Conservation (phyloP, 1,140 invertebrate genomes). For the Temnothorax longispinosus region DNA sequence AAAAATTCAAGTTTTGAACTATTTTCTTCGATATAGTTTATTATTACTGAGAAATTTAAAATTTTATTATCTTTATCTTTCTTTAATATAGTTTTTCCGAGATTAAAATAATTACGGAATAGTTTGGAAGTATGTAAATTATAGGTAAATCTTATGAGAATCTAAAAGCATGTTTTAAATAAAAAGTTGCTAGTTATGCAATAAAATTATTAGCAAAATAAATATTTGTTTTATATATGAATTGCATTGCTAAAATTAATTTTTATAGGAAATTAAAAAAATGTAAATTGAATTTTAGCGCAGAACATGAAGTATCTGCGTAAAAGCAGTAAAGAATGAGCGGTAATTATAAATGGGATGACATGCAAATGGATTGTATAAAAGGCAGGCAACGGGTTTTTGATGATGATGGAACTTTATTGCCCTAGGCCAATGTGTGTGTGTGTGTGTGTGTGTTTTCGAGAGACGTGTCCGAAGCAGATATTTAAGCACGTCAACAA, state of each 20-base stretch:
- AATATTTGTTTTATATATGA: background rate
- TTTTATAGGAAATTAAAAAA: background rate
- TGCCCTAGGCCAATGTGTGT: background rate
- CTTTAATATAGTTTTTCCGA: background rate
- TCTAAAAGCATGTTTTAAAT: background rate
- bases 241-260: background rate
- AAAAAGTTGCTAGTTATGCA: background rate
- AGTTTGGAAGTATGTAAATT: background rate
- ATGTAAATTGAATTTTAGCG: background rate
- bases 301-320: background rate
- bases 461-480: slow-evolving; percentile 11
- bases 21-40: background rate
- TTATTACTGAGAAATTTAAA: too few relatives aligned
- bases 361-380: slow-evolving; percentile 1
- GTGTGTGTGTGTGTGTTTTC: background rate
- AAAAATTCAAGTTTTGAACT: background rate
- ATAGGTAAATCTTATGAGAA: background rate
- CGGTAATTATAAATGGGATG: slow-evolving; percentile 8
- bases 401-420: slow-evolving; percentile 18
- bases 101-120: background rate
- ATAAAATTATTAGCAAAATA: background rate
- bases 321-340: background rate
- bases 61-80: background rate
- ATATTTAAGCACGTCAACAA: slow-evolving; percentile 40
- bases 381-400: background rate